Percentiles rank a stretch among this genome's conserved stretches.
These are phyloP conservation scores for Sphaerophoria taeniata DNA, from an alignment of 2,888 invertebrate genomes.

Conservation along the genomic window DNA sequence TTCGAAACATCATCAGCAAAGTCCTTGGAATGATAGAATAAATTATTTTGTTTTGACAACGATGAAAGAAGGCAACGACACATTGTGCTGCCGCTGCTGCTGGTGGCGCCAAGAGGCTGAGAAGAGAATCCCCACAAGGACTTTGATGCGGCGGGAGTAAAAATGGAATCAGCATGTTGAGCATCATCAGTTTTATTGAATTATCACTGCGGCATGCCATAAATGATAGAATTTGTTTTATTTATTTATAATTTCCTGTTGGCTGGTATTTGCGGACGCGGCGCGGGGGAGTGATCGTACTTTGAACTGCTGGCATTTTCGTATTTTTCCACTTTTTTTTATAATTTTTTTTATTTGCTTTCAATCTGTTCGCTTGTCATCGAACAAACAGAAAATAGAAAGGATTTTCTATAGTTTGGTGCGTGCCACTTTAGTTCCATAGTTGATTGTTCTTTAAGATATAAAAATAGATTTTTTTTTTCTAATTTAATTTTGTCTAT, in stretches of 20 bases:
- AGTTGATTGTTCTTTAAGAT: conserved; percentile 10
- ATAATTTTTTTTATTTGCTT: conserved; percentile 20
- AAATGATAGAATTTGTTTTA: conserved; percentile 27
- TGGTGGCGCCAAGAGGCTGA: background rate
- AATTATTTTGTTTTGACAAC: conserved; percentile 52
- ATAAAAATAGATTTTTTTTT: conserved; percentile 52
- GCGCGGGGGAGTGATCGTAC: conserved; percentile 53
- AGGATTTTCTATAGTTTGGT: no score
- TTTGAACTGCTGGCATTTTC: conserved; percentile 29
- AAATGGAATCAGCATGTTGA: conserved; percentile 9
- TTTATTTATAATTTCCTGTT: background rate
- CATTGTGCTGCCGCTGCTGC: background rate
- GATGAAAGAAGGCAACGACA: background rate
- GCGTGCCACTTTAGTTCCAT: no score
- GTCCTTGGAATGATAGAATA: conserved; percentile 40
- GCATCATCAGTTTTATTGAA: conserved; percentile 8
- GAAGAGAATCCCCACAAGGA: conserved; percentile 51
- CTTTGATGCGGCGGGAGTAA: background rate
- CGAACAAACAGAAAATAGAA: no score
- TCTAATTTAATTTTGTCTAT: conserved; percentile 15
- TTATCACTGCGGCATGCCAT: conserved; percentile 22
- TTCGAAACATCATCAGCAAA: conserved; percentile 6
- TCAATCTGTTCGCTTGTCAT: background rate
- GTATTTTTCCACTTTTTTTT: background rate
- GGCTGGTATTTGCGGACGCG: conserved; percentile 10